These are phyloP conservation scores for Perognathus longimembris DNA, from an alignment of 2,113 vertebrate species.

Conservation along the genomic window DNA sequence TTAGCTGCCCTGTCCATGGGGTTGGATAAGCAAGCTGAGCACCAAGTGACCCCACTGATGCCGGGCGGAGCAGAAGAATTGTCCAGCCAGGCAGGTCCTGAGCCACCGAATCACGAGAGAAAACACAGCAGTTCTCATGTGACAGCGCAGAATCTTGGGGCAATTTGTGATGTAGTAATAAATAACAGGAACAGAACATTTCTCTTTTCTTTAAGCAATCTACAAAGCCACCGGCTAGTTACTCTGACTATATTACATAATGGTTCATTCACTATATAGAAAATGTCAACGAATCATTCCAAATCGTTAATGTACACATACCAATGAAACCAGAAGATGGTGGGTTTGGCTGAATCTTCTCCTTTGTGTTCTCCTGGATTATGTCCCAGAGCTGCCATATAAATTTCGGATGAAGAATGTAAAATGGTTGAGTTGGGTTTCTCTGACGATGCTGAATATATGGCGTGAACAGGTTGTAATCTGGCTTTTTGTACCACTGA, in stretches of 20 bases:
- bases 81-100: neutral
- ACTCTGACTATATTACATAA: neutral
- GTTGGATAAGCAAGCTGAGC: neutral
- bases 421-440: slow-evolving; percentile 94
- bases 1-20: neutral
- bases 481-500: slow-evolving; percentile 97
- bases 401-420: slow-evolving; percentile 97
- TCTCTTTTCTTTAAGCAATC: neutral
- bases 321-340: slow-evolving; percentile 99
- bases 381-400: slow-evolving; percentile 98
- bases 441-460: slow-evolving; percentile 93
- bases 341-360: slow-evolving; percentile 98
- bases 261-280: neutral
- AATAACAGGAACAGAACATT: neutral
- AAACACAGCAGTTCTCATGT: neutral
- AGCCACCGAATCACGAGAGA: neutral
- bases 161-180: fast-evolving
- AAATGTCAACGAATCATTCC: neutral
- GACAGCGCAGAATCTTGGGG: neutral
- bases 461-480: slow-evolving; percentile 97
- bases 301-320: slow-evolving; percentile 80
- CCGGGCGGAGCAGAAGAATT: neutral
- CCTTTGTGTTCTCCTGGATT: slow-evolving; percentile 97
- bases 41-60: neutral
- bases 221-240: neutral